Base-by-base conservation (phyloP, 2,797 vertebrate species). In the Chrosomus eos region DNA sequence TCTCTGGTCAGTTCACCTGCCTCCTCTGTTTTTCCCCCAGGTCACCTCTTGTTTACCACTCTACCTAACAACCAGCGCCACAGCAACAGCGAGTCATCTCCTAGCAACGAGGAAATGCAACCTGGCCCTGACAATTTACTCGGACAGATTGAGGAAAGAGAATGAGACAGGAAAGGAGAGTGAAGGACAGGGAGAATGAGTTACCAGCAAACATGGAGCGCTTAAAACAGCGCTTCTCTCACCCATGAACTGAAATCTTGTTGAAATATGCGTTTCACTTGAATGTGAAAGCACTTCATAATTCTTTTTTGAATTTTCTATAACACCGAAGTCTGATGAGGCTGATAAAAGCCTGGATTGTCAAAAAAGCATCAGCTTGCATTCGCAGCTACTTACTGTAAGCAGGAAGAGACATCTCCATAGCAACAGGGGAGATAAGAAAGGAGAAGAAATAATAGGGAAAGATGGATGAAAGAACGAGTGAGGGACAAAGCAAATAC, bases 1-100 rank as follows among this genome's bases (percentile, higher is more conserved):
- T 58, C 87, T 88, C 88, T 88, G 88, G 88, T 89, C 90, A 58
- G 88, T 88, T 36, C 43, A 89, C 89, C 89, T 91, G 86, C 72
- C 88, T 86, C 76, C 28, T 89, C 73, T 55, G 33, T 21, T 43
- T 78, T 72, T 19, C 36, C 72, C 77, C 23, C 58, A 80, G 86
- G 23, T 83, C 86, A 88, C 84, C 88, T 66, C 78, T 87, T 88
- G 84, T 85, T 85, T 85, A 83, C 91, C 91, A 93, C 92, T 93
- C 93, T 94, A 93, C 94, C 95, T 93, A 95, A 93, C 94, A 90
- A 95, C 95, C 88, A 91, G 76, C 88, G 86, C 94, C 94, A 95
- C 91, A 88, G 95, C 94, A 95, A 95, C 94, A 91, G 88, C 81
- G 92, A 93, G 90, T 92, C 94, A 95, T 96, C 95, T 94, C 95